Percentiles rank a stretch among this genome's conserved stretches.
phyloP scores from a whole-genome alignment of 2,888 invertebrate genomes.

The Eupeodes latifasciatus region DNA sequence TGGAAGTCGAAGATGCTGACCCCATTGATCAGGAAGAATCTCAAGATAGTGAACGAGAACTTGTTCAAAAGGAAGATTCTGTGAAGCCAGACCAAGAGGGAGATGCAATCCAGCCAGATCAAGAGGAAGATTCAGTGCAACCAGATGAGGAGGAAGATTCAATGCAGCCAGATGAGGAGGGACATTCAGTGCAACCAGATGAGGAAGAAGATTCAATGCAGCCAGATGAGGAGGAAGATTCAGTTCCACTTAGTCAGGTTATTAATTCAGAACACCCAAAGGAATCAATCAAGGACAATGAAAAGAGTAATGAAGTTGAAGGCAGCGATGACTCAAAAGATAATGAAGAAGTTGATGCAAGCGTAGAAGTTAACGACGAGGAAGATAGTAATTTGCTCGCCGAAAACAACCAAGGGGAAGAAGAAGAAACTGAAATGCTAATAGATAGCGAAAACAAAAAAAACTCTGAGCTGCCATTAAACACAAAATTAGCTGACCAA shows the following conservation, averaged over 20 bases:
- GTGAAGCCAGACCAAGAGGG: not conserved
- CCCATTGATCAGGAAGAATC: constrained; percentile 55
- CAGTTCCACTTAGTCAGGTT: not conserved
- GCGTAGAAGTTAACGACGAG: constrained; percentile 46
- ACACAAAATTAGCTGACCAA: constrained; percentile 4
- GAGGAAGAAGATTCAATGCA: not conserved
- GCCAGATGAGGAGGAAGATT: constrained; percentile 2
- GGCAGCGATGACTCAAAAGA: constrained; percentile 1
- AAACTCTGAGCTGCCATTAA: constrained; percentile 12
- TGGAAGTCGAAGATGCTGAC: constrained; percentile 29
- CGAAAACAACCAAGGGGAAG: not conserved
- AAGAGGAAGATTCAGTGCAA: not conserved
- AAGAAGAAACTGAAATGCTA: constrained; percentile 13
- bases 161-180: not conserved
- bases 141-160: constrained; percentile 10
- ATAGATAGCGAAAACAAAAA: constrained; percentile 29
- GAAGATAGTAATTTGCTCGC: constrained; percentile 56
- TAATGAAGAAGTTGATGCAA: not conserved
- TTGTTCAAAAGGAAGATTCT: not conserved
- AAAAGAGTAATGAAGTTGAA: constrained; percentile 16
- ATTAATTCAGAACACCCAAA: no score
- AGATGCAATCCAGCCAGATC: not conserved
- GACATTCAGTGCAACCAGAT: not conserved
- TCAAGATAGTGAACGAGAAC: constrained; percentile 21
- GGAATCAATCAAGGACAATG: not conserved